Evolutionary conservation across 2,113 vertebrate species (phyloP).

Genomic region (Hirundichthys speculiger): DNA sequence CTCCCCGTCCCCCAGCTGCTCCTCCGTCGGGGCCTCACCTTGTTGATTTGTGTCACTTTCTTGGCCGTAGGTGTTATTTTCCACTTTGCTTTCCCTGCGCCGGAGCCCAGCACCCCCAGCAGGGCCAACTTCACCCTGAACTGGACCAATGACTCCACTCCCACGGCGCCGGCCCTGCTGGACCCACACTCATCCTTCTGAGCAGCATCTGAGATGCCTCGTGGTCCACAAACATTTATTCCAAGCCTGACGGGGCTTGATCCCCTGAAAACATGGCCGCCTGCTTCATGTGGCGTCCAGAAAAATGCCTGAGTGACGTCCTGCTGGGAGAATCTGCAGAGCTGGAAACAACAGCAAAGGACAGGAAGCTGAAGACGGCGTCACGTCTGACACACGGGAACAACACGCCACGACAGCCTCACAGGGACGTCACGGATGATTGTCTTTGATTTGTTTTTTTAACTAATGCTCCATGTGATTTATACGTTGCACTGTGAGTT

Average conservation of each 20-base stretch:
- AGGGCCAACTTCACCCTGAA: slow-evolving; percentile 66
- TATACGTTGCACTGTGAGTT: slow-evolving; percentile 10
- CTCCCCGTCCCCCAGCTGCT: slow-evolving; percentile 76
- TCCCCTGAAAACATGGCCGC: not conserved
- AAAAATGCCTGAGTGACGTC: not conserved
- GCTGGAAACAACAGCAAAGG: slow-evolving; percentile 20
- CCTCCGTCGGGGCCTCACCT: slow-evolving; percentile 65
- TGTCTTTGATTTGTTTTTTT: slow-evolving; percentile 19
- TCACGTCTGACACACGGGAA: slow-evolving; percentile 21
- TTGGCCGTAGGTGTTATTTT: slow-evolving; percentile 63
- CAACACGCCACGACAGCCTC: slow-evolving; percentile 15
- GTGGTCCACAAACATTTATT: slow-evolving; percentile 4
- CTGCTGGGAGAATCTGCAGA: slow-evolving; percentile 29
- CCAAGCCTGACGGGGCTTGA: not conserved
- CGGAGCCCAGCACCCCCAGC: slow-evolving; percentile 24
- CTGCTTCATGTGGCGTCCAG: not conserved
- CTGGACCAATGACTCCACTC: slow-evolving; percentile 61
- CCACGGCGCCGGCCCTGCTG: slow-evolving; percentile 21
- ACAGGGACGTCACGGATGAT: not conserved
- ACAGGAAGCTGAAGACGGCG: slow-evolving; percentile 32
- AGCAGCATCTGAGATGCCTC: slow-evolving; percentile 3
- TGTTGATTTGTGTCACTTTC: slow-evolving; percentile 45
- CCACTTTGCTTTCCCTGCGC: slow-evolving; percentile 65
- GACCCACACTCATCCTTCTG: slow-evolving; percentile 35
- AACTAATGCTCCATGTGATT: slow-evolving; percentile 24